Conservation (phyloP, 2,888 invertebrate genomes). For the Limnephilus marmoratus region DNA sequence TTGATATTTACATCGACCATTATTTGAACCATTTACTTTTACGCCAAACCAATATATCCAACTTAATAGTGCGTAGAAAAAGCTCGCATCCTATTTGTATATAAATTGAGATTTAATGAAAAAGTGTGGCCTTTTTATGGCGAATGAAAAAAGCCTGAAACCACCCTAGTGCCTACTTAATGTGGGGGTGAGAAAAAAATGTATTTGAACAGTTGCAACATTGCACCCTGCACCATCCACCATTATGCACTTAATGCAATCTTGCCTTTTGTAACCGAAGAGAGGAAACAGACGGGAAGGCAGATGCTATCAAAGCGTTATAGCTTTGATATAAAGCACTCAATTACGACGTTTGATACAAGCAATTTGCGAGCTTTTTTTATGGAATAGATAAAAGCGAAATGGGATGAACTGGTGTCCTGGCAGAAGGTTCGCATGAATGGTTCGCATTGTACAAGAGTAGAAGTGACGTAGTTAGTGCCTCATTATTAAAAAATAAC, state of each 20-base stretch:
- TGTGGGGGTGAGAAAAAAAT: constrained; percentile 57
- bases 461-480: neutral
- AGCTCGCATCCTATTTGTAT: constrained; percentile 25
- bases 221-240: constrained; percentile 51
- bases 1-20: neutral
- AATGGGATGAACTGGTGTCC: neutral
- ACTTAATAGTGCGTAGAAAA: constrained; percentile 42
- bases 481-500: too few species aligned
- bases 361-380: constrained; percentile 3
- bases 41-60: neutral
- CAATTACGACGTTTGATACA: constrained; percentile 49
- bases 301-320: constrained; percentile 53
- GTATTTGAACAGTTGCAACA: constrained; percentile 64
- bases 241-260: constrained; percentile 55
- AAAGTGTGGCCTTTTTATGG: constrained; percentile 39
- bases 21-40: neutral
- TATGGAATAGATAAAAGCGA: neutral
- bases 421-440: neutral
- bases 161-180: neutral
- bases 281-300: constrained; percentile 41
- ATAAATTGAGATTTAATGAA: constrained; percentile 55
- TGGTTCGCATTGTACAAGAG: too few species aligned
- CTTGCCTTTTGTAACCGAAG: constrained; percentile 28
- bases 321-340: constrained; percentile 54
- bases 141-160: constrained; percentile 26